These are phyloP conservation scores for Siderastrea radians DNA, from an alignment of 92 coral and sea anemone genomes.

Conservation along the genomic window DNA sequence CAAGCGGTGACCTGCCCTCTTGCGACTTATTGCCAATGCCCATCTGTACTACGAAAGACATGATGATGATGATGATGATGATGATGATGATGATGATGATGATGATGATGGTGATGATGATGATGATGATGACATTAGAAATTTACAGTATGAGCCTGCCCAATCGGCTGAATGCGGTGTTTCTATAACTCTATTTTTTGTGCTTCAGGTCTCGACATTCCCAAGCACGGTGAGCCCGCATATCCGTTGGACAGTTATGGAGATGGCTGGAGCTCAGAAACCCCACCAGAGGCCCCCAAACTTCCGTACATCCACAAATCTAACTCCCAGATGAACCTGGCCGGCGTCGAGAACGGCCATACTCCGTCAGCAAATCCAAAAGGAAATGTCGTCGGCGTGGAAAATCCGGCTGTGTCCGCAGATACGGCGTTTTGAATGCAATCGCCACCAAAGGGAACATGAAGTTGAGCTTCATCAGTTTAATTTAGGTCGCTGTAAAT, in stretches of 20 bases:
- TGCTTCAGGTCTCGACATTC: conserved; percentile 86
- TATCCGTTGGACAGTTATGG: conserved; percentile 92
- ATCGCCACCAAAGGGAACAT: not conserved
- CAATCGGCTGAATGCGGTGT: not conserved
- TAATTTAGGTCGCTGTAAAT: not conserved
- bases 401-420: not conserved
- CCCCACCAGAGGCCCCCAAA: not conserved
- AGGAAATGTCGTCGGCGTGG: conserved; percentile 10
- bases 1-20: too few species aligned
- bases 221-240: conserved; percentile 97
- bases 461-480: not conserved
- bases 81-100: too few species aligned
- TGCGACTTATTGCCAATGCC: too few species aligned
- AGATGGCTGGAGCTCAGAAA: conserved; percentile 76
- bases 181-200: not conserved
- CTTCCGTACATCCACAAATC: not conserved
- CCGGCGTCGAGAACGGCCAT: conserved; percentile 4
- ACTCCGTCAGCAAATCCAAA: not conserved
- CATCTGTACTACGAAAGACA: too few species aligned
- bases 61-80: too few species aligned
- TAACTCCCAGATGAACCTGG: not conserved
- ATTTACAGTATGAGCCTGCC: not conserved
- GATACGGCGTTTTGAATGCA: not conserved
- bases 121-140: too few species aligned
- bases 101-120: too few species aligned